Percentiles rank a stretch among this genome's conserved stretches.
These are phyloP conservation scores for Petrophora chlorosata DNA, from an alignment of 2,888 invertebrate genomes.

Conservation along the genomic window DNA sequence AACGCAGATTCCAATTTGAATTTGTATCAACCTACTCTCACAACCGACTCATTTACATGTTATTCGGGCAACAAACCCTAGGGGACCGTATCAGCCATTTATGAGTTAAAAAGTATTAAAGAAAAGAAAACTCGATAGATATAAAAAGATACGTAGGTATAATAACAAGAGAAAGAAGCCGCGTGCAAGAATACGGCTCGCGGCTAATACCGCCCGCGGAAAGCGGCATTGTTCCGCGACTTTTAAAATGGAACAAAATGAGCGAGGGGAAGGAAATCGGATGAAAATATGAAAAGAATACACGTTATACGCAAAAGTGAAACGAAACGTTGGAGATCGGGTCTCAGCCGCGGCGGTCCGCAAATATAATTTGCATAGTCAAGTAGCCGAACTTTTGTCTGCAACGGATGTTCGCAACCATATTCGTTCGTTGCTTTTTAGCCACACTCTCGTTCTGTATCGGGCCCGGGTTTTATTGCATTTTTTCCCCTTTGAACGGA, in stretches of 20 bases:
- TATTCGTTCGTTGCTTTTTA: slow-evolving; percentile 82
- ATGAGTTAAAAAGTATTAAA: slow-evolving; percentile 82
- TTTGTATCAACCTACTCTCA: slow-evolving; percentile 59
- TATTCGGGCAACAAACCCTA: slow-evolving; percentile 79
- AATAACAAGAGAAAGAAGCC: slow-evolving; percentile 78
- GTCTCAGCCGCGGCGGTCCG: slow-evolving; percentile 79
- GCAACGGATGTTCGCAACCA: slow-evolving; percentile 81
- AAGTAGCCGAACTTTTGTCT: slow-evolving; percentile 83
- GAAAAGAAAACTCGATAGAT: slow-evolving; percentile 80
- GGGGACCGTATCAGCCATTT: slow-evolving; percentile 82
- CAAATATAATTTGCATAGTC: slow-evolving; percentile 85
- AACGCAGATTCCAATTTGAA: slow-evolving; percentile 66
- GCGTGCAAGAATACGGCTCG: slow-evolving; percentile 79
- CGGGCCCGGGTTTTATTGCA: slow-evolving; percentile 78
- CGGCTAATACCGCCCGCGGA: slow-evolving; percentile 78
- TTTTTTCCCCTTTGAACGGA: slow-evolving; percentile 82
- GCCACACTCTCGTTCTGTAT: slow-evolving; percentile 80
- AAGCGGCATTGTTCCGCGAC: slow-evolving; percentile 80
- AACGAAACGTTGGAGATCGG: slow-evolving; percentile 81
- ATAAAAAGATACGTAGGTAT: slow-evolving; percentile 71
- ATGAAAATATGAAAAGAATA: slow-evolving; percentile 84
- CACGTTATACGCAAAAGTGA: slow-evolving; percentile 79
- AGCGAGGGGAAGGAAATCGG: slow-evolving; percentile 82
- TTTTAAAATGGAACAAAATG: slow-evolving; percentile 81
- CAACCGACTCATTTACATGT: slow-evolving; percentile 79